Base-by-base conservation (phyloP, 2,888 invertebrate species). In the Anodontia alba region DNA sequence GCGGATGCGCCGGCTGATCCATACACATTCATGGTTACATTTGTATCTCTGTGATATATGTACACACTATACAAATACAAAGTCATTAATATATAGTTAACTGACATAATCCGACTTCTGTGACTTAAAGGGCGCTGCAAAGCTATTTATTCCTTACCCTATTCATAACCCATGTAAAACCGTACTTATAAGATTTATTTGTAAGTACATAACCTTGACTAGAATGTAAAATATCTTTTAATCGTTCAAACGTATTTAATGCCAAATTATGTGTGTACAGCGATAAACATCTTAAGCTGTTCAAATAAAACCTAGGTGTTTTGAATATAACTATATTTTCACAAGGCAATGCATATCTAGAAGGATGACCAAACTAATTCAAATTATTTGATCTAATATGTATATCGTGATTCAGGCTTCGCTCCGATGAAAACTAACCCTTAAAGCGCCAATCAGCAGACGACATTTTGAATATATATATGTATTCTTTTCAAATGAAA, bases 361-460 rank as follows among this genome's bases (percentile, higher is more conserved):
- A 38, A 38, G 29, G 29, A 29, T 57, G 17, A 33, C 33, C 62
- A 1, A 29, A 26, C 54, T 33, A 62, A 23, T 62, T 20, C 62
- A 33, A 62, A 31, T 33, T 29, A 23, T 29, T 29, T 29, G 26
- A n/a, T 49, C 49, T 10, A 54, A 29, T 26, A 20, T 29, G 10
- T 54, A 54, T 54, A 29, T 23, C 17, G 26, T 57, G 29, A 57
- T 57, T 20, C 7, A 17, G 29, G 57, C 17, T 29, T 29, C 29
- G 57, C 57, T 57, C 57, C 8, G 57, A 57, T 57, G 57, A 57
- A 57, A 57, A n/a, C n/a, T n/a, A n/a, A n/a, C n/a, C n/a, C n/a
- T n/a, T n/a, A n/a, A n/a, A n/a, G n/a, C n/a, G n/a, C n/a, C n/a
- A n/a, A n/a, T n/a, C n/a, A n/a, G n/a, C n/a, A n/a, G n/a, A n/a